phyloP scores from a whole-genome alignment of 2,888 invertebrate species.

The Zele albiditarsus region DNA sequence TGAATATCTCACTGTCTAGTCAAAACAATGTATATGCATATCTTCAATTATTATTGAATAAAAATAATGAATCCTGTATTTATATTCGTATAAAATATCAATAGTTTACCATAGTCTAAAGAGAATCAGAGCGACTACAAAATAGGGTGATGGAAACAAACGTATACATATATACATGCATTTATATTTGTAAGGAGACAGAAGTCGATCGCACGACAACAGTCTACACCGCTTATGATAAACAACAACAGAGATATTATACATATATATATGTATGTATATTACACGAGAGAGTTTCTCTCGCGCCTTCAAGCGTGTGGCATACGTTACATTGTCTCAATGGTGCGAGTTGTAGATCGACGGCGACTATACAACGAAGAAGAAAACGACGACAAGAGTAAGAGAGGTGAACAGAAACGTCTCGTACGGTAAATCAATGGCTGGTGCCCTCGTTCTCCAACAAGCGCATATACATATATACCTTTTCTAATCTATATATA shows the following conservation, averaged over 20 bases:
- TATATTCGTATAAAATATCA: background rate
- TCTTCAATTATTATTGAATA: background rate
- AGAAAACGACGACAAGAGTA: background rate
- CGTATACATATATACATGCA: background rate
- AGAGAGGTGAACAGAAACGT: conserved; percentile 36
- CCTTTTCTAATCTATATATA: background rate
- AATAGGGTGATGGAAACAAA: background rate
- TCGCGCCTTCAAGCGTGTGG: conserved; percentile 45
- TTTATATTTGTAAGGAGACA: conserved; percentile 1
- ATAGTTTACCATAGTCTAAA: background rate
- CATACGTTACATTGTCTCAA: conserved; percentile 40
- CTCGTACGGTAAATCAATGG: conserved; percentile 53
- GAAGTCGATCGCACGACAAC: conserved; percentile 20
- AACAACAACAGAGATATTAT: conserved; percentile 30
- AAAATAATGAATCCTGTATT: background rate
- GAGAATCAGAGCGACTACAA: conserved; percentile 9
- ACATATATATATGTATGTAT: background rate
- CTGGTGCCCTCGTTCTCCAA: conserved; percentile 48
- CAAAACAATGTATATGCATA: background rate
- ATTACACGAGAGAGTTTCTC: conserved; percentile 37
- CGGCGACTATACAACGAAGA: conserved; percentile 23
- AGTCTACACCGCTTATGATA: conserved; percentile 27
- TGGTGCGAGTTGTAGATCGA: conserved; percentile 46
- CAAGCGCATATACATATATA: conserved; percentile 23
- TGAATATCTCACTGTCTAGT: background rate